These are phyloP conservation scores for Sorex araneus DNA, from an alignment of 2,113 vertebrate genomes.

Conservation along the genomic window DNA sequence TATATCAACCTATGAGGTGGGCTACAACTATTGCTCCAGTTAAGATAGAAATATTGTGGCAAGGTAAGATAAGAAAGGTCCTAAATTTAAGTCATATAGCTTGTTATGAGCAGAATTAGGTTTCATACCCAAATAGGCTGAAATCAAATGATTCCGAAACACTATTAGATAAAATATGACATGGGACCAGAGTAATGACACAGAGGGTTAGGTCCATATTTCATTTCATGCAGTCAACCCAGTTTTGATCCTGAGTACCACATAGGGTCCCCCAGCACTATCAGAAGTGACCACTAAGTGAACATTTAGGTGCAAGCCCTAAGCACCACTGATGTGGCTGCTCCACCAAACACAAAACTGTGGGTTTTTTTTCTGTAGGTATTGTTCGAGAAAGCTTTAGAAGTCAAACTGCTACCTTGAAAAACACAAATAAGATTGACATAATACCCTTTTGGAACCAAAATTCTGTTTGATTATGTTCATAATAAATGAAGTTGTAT, in stretches of 20 bases:
- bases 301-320: too few species aligned
- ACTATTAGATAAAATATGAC: background rate
- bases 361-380: too few species aligned
- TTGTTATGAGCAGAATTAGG: background rate
- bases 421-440: background rate
- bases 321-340: too few species aligned
- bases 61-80: background rate
- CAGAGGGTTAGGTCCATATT: too few species aligned
- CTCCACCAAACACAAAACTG: too few species aligned
- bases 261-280: too few species aligned
- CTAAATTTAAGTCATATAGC: background rate
- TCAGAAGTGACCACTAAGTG: too few species aligned
- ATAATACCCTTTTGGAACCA: background rate
- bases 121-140: constrained; percentile 2
- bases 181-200: too few species aligned
- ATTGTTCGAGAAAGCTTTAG: background rate
- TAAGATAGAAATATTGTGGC: background rate
- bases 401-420: background rate
- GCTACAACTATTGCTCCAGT: background rate
- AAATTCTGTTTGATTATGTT: constrained; percentile 28
- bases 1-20: background rate
- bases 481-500: background rate
- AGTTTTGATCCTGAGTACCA: too few species aligned
- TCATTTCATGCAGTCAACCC: too few species aligned
- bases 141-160: background rate